Conservation (phyloP, 2,797 vertebrate genomes). For the Argentina silus region DNA sequence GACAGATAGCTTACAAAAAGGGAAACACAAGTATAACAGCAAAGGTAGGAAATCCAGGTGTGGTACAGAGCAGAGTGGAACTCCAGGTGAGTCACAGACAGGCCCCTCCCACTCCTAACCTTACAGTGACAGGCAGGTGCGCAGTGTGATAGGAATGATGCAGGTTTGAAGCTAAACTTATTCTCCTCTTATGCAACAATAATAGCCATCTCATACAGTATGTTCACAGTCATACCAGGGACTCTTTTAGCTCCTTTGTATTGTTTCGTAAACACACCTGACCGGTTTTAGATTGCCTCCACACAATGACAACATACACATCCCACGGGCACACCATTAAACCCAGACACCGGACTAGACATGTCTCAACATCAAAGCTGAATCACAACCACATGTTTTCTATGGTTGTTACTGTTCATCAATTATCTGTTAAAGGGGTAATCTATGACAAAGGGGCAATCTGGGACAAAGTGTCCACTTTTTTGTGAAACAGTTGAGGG, state of each 20-base stretch:
- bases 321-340: slow-evolving; percentile 50
- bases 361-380: neutral
- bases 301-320: slow-evolving; percentile 11
- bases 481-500: too few species aligned
- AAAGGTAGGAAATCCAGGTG: neutral
- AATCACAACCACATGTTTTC: too few species aligned
- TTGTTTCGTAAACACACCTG: slow-evolving; percentile 39
- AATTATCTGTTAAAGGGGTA: neutral
- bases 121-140: slow-evolving; percentile 27
- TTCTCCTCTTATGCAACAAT: slow-evolving; percentile 29
- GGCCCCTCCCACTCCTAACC: slow-evolving; percentile 9
- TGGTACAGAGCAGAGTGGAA: neutral
- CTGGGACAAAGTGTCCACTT: too few species aligned
- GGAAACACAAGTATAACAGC: neutral
- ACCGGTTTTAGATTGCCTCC: slow-evolving; percentile 21
- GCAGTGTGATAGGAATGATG: slow-evolving; percentile 20
- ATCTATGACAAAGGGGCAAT: too few species aligned
- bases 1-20: neutral
- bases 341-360: slow-evolving; percentile 30
- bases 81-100: neutral
- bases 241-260: slow-evolving; percentile 12
- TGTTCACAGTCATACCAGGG: neutral
- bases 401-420: neutral
- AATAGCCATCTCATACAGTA: slow-evolving; percentile 5
- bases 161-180: slow-evolving; percentile 26